phyloP scores from a whole-genome alignment of 2,113 vertebrate species.

The Australoheros scitulus region DNA sequence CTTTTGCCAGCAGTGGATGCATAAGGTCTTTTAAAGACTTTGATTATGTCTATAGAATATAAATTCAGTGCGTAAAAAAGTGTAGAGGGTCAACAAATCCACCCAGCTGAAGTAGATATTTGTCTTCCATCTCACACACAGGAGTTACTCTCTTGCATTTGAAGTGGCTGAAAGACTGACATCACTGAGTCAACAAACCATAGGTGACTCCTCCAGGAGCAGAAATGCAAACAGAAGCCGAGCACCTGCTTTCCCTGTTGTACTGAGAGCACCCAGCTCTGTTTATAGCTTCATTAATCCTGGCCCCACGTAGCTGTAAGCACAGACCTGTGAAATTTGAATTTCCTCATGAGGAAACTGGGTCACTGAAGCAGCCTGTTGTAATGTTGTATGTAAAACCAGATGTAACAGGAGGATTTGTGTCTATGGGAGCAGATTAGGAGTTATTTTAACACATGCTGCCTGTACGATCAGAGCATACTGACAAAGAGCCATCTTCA shows the following conservation, averaged over 20 bases:
- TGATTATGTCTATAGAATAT: background rate
- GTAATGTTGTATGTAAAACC: background rate
- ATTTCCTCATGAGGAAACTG: slow-evolving; percentile 8
- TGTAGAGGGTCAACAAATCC: background rate
- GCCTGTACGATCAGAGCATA: background rate
- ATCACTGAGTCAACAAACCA: slow-evolving; percentile 40
- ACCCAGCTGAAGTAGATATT: background rate
- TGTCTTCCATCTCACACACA: background rate
- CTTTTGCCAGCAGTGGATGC: background rate
- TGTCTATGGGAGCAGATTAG: background rate
- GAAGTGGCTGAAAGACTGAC: background rate
- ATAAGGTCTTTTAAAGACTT: background rate
- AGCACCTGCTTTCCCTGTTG: slow-evolving; percentile 41
- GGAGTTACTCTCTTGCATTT: background rate
- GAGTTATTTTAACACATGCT: background rate
- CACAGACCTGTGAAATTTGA: slow-evolving; percentile 17
- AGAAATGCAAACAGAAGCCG: slow-evolving; percentile 34
- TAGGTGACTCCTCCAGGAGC: slow-evolving; percentile 4
- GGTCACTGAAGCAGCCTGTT: slow-evolving; percentile 7
- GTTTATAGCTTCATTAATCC: background rate
- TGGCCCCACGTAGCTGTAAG: background rate
- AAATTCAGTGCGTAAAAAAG: background rate
- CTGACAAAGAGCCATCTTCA: background rate
- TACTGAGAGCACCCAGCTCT: background rate
- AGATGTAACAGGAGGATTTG: background rate